Base-by-base conservation (phyloP, 2,797 vertebrate genomes). In the Anguilla pacifica region DNA sequence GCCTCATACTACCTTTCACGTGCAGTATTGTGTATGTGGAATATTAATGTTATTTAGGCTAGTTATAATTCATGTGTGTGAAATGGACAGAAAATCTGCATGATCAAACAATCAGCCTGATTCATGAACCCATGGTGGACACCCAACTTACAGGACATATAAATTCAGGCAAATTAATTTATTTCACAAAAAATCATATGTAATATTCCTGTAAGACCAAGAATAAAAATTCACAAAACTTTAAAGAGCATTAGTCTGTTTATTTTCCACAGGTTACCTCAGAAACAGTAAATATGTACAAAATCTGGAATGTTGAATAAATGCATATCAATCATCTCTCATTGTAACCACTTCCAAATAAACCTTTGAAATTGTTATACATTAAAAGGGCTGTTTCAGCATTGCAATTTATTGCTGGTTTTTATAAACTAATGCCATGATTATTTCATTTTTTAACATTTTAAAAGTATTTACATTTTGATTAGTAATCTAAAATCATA, bases 231-330 rank as follows among this genome's bases (percentile, higher is more conserved):
- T 43, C 39, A 51, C 39, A 82, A 49, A 82, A 82, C 43, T 94
- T 96, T 96, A 96, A 97, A 97, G 94, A 98, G 95, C 95, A 97
- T 97, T 97, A 97, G 95, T 98, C 98, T 97, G 97, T 92, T 95
- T 96, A 95, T 96, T 97, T 95, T 96, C 96, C 96, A 96, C 96
- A 96, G 97, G 95, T 97, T 97, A 97, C 92, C 94, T 97, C 95
- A 97, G 96, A 97, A 98, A 98, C 96, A 96, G 94, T 95, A 96
- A 93, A 95, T 98, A 98, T 98, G 94, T 97, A 98, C 96, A 98
- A 98, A 98, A 97, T 97, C 96, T 97, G 97, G 97, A 98, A 98
- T 98, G 97, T 96, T 96, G 96, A 96, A 94, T 97, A 97, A 97
- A 98, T 96, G 96, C 94, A 95, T 95, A 97, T 97, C 94, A 93